These are phyloP conservation scores for Epizoanthus rinbou DNA, from an alignment of 92 coral and sea anemone species.

Conservation along the genomic window DNA sequence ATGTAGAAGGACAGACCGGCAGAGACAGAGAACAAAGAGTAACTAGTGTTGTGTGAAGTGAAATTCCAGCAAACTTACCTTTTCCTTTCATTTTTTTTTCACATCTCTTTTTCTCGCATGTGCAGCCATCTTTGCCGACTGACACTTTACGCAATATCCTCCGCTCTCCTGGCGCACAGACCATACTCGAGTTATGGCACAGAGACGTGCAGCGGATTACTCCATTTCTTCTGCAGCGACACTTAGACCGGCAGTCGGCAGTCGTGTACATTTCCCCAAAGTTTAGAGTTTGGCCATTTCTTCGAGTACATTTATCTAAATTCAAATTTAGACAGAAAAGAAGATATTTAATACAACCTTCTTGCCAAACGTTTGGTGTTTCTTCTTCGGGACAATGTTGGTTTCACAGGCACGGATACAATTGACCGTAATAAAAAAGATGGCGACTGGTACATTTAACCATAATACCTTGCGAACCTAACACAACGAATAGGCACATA, in stretches of 20 bases:
- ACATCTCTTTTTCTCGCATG: constrained; percentile 54
- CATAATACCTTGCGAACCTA: no score
- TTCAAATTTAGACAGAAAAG: neutral
- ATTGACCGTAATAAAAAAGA: no score
- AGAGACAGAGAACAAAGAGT: no score
- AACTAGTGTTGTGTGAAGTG: no score
- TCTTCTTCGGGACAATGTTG: no score
- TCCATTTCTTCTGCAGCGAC: constrained; percentile 77
- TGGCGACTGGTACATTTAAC: no score
- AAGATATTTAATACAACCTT: no score
- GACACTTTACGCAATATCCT: constrained; percentile 31
- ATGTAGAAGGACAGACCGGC: no score
- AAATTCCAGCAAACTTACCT: neutral
- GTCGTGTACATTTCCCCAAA: constrained; percentile 69
- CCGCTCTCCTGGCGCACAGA: constrained; percentile 57
- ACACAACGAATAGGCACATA: no score
- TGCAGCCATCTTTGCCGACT: constrained; percentile 67
- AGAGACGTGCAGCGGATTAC: constrained; percentile 59
- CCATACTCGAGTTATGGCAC: constrained; percentile 51
- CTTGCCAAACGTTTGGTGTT: no score
- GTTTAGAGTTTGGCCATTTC: constrained; percentile 57
- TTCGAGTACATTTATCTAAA: constrained; percentile 53
- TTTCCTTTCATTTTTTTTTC: neutral
- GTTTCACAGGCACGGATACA: no score
- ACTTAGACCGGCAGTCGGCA: constrained; percentile 69